Evolutionary conservation across 2,113 vertebrate species (phyloP), one percentile per base, ranked within the genome.

Genomic region (Sorex fumeus): DNA sequence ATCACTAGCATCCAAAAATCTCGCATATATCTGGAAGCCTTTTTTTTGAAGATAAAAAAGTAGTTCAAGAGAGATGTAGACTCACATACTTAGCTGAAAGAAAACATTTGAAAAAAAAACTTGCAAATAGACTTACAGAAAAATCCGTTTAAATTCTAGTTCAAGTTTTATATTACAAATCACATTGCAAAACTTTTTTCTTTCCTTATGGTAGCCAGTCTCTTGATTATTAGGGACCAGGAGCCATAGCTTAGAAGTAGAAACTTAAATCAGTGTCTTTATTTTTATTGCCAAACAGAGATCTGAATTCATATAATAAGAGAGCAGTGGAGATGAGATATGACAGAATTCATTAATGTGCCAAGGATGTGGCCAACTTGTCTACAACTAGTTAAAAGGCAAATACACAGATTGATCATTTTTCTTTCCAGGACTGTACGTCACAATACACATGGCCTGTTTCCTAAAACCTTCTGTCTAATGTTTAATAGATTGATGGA

Each of bases 391-490:
- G 97, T 98, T 98, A 98, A 98, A 98, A 98, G 97, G 97, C 97
- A 98, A 98, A 98, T 98, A 98, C 97, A 98, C 98, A 98, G 98
- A 98, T 98, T 98, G 98, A 98, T 98, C 97, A 98, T 98, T 98
- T 98, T 98, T 96, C 97, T 96, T 98, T 97, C 98, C 97, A 98
- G 97, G 96, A 96, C 96, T 93, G 95, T 98, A 98, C 98, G 98
- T 98, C 98, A 98, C 94, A 97, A 97, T 97, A 97, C 98, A 98
- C 98, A 98, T 98, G 98, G 98, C 97, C 98, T 98, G 98, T 98
- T 98, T 98, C 98, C 98, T 98, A 98, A 98, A 98, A 98, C 98
- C 98, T 98, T 98, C 98, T 98, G 98, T 98, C 98, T 98, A 97
- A 98, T 97, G 98, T 98, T 98, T 98, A 98, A 98, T 98, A 98